phyloP scores from a whole-genome alignment of 2,888 invertebrate species.

The Sinelater perroti region DNA sequence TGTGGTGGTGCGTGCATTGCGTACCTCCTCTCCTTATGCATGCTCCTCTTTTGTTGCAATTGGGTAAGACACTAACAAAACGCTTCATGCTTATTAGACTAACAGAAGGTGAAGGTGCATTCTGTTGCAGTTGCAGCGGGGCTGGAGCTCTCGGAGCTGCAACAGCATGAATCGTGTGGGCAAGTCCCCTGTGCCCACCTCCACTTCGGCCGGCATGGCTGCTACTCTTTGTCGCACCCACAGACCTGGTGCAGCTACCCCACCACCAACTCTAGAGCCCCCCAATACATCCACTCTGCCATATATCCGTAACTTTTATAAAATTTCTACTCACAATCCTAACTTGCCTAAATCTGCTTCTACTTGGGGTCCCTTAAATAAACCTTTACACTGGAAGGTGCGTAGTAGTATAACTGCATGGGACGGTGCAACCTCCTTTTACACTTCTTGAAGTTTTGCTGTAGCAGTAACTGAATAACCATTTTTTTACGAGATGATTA shows the following conservation, averaged over 20 bases:
- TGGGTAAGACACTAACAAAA: constrained; percentile 48
- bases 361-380: constrained; percentile 71
- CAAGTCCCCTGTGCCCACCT: constrained; percentile 58
- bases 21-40: constrained; percentile 49
- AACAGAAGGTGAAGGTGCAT: constrained; percentile 50
- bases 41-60: constrained; percentile 40
- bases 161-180: constrained; percentile 61
- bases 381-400: constrained; percentile 72
- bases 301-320: constrained; percentile 61
- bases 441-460: too few relatives aligned
- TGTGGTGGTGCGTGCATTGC: constrained; percentile 61
- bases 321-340: constrained; percentile 60
- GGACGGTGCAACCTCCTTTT: constrained; percentile 18
- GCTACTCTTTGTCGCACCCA: constrained; percentile 59
- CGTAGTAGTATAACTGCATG: constrained; percentile 56
- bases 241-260: constrained; percentile 50
- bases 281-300: constrained; percentile 61
- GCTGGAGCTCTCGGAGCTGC: constrained; percentile 64
- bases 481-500: too few relatives aligned
- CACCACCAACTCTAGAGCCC: constrained; percentile 55
- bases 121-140: constrained; percentile 62
- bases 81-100: constrained; percentile 44
- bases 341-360: constrained; percentile 70
- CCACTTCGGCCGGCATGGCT: constrained; percentile 60
- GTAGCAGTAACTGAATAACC: too few relatives aligned